Percentiles rank a stretch among this genome's conserved stretches.
Evolutionary conservation across 2,797 vertebrate species (phyloP).

Genomic region (Iguana delicatissima): DNA sequence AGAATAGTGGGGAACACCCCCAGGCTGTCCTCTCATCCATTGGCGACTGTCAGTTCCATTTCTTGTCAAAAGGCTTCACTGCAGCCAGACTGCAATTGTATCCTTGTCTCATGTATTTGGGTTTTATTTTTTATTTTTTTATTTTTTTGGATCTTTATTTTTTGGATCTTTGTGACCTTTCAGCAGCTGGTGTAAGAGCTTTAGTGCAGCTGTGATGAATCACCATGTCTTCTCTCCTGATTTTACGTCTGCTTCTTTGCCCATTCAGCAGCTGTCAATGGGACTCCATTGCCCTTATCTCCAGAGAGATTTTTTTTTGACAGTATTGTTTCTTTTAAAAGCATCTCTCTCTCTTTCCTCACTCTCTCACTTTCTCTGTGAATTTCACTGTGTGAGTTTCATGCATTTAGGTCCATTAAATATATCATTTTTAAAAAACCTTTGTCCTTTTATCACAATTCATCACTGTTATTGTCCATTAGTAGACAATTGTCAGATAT

Average conservation of each 20-base stretch:
- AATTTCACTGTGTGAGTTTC: neutral
- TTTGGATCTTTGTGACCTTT: neutral
- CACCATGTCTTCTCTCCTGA: neutral
- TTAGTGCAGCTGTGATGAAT: constrained; percentile 8
- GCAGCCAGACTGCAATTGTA: neutral
- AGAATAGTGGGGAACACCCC: neutral
- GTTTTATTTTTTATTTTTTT: neutral
- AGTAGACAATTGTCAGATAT: neutral
- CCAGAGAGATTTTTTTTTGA: neutral
- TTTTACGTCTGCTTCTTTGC: neutral
- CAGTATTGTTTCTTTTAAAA: neutral
- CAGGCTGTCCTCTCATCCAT: neutral
- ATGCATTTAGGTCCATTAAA: neutral
- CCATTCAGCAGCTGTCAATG: neutral
- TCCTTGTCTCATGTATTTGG: neutral
- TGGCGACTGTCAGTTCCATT: constrained; percentile 1
- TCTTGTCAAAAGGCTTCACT: neutral
- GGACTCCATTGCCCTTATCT: neutral
- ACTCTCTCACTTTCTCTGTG: no score
- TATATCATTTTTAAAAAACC: neutral
- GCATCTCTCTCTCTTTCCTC: neutral
- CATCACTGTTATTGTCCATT: neutral
- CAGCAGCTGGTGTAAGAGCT: neutral
- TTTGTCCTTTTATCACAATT: neutral
- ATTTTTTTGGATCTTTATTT: neutral